Conservation (phyloP, 2,113 vertebrate species). For the Ictidomys tridecemlineatus region DNA sequence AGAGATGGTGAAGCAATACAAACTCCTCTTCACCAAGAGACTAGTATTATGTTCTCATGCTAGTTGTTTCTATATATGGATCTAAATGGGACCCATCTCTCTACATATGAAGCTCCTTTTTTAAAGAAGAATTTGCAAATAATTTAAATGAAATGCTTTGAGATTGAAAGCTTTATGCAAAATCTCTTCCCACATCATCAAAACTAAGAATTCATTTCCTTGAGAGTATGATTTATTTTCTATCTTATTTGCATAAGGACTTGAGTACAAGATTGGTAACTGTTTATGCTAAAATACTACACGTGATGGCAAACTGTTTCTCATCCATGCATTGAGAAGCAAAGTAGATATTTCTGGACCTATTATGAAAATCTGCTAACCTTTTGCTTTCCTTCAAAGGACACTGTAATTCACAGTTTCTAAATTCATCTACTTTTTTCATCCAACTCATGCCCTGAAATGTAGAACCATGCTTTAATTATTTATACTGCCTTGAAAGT, state of each 20-base stretch:
- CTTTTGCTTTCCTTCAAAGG: conserved; percentile 46
- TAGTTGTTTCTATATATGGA: conserved; percentile 8
- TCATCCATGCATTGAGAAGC: conserved; percentile 45
- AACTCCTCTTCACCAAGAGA: background rate
- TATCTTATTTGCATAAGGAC: conserved; percentile 74
- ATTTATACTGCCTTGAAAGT: conserved; percentile 40
- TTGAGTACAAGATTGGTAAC: conserved; percentile 66
- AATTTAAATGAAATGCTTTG: conserved; percentile 71
- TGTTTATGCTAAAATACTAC: conserved; percentile 70
- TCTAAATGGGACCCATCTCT: conserved; percentile 57
- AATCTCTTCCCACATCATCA: conserved; percentile 73
- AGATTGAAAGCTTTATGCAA: conserved; percentile 67
- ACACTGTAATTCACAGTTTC: conserved; percentile 49
- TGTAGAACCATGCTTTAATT: conserved; percentile 8
- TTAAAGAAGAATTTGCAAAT: conserved; percentile 65
- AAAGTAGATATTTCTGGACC: conserved; percentile 35
- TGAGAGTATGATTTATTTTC: conserved; percentile 67
- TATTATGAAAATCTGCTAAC: conserved; percentile 57
- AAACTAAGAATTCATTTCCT: conserved; percentile 74
- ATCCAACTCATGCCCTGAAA: background rate
- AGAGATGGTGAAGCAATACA: background rate
- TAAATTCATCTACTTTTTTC: conserved; percentile 34
- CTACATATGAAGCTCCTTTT: conserved; percentile 29
- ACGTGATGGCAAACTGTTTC: conserved; percentile 51
- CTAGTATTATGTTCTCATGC: background rate